Evolutionary conservation across 35 echinoderm and acorn worm species (phyloP).

Genomic region (Apostichopus japonicus): DNA sequence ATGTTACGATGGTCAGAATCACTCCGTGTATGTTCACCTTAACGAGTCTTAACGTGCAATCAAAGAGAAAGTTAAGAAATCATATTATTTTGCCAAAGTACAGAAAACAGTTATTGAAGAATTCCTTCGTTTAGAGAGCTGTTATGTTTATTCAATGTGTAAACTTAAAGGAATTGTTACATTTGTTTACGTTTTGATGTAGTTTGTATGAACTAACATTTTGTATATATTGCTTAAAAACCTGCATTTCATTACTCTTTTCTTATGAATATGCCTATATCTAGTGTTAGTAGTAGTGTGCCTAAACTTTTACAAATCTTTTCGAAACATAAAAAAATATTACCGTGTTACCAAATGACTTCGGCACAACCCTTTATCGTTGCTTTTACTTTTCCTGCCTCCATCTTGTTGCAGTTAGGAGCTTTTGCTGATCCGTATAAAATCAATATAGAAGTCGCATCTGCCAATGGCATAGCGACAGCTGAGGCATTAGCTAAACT

Average conservation of each 20-base stretch:
- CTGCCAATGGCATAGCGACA: slow-evolving; percentile 75
- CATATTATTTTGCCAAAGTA: not conserved
- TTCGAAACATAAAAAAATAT: too few species aligned
- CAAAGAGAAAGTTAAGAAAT: not conserved
- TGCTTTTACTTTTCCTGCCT: too few species aligned
- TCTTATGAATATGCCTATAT: too few species aligned
- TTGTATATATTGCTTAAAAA: too few species aligned
- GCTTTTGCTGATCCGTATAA: slow-evolving; percentile 30
- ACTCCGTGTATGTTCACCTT: not conserved
- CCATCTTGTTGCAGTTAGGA: not conserved
- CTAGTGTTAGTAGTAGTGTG: too few species aligned
- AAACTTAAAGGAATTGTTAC: not conserved
- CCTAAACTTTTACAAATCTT: too few species aligned
- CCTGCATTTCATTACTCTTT: too few species aligned
- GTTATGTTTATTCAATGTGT: not conserved
- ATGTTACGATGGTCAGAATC: not conserved
- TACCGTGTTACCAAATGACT: too few species aligned
- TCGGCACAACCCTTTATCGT: too few species aligned
- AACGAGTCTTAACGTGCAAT: not conserved
- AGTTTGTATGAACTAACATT: too few species aligned
- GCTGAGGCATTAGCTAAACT: slow-evolving; percentile 78
- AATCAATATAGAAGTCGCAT: slow-evolving; percentile 61
- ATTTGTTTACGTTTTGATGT: too few species aligned
- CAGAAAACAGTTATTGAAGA: not conserved
- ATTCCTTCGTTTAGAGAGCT: not conserved